These are phyloP conservation scores for Malthinus flaveolus DNA, from an alignment of 2,888 invertebrate genomes.

Conservation along the genomic window DNA sequence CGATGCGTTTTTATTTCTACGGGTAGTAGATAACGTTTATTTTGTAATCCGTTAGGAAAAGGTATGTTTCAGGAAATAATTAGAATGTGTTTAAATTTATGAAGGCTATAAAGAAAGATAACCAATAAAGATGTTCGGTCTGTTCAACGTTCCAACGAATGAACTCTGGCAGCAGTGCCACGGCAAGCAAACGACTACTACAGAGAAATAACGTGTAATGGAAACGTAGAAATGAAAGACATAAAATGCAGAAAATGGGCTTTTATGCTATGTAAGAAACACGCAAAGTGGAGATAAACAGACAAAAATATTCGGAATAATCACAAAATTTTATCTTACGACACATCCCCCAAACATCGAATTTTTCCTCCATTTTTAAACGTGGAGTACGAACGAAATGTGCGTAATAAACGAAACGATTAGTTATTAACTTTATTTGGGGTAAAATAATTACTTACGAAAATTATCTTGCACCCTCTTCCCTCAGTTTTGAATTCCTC, in stretches of 20 bases:
- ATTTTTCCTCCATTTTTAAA: slow-evolving; percentile 5
- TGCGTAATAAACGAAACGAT: too few relatives aligned
- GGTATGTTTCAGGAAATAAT: neutral
- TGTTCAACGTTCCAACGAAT: slow-evolving; percentile 31
- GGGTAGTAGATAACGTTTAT: too few relatives aligned
- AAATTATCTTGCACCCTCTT: slow-evolving; percentile 10
- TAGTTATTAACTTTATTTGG: neutral
- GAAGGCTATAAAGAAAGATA: slow-evolving; percentile 11
- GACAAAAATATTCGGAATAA: slow-evolving; percentile 24
- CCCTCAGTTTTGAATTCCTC: neutral
- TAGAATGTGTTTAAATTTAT: neutral
- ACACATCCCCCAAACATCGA: slow-evolving; percentile 11
- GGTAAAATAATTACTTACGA: slow-evolving; percentile 20
- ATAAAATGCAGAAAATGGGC: slow-evolving; percentile 30
- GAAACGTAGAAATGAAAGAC: slow-evolving; percentile 30
- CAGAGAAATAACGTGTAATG: slow-evolving; percentile 30
- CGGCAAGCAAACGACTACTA: slow-evolving; percentile 27
- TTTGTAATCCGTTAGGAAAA: too few relatives aligned
- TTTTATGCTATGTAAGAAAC: slow-evolving; percentile 28
- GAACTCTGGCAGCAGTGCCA: slow-evolving; percentile 15
- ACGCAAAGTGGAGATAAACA: slow-evolving; percentile 26
- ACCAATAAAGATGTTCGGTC: slow-evolving; percentile 28
- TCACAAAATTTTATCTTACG: slow-evolving; percentile 21
- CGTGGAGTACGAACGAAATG: neutral
- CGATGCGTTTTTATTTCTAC: too few relatives aligned